phyloP scores from a whole-genome alignment of 2,113 vertebrate genomes.

The Rhineura floridana region DNA sequence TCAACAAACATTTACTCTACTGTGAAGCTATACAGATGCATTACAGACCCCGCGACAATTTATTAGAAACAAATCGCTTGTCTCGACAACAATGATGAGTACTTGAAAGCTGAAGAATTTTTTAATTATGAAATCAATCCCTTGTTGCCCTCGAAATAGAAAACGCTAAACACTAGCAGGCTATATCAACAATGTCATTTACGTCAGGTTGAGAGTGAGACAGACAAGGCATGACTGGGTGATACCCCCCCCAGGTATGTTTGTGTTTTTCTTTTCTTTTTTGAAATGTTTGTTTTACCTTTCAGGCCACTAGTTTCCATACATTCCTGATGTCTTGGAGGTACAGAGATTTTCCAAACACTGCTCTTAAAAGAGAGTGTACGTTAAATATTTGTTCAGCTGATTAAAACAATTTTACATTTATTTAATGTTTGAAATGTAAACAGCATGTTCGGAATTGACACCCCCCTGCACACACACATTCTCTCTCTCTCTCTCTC shows the following conservation, averaged over 20 bases:
- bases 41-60: slow-evolving; percentile 53
- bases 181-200: slow-evolving; percentile 36
- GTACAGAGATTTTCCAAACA: slow-evolving; percentile 74
- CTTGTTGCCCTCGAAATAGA: background rate
- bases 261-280: slow-evolving; percentile 13
- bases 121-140: slow-evolving; percentile 33
- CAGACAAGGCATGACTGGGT: slow-evolving; percentile 31
- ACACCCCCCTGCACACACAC: slow-evolving; percentile 33
- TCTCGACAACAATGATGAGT: slow-evolving; percentile 43
- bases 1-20: slow-evolving; percentile 71
- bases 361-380: slow-evolving; percentile 68
- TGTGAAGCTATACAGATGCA: slow-evolving; percentile 55
- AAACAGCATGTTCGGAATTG: slow-evolving; percentile 78
- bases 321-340: slow-evolving; percentile 69
- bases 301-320: slow-evolving; percentile 70
- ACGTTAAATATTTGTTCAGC: slow-evolving; percentile 82
- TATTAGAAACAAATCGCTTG: slow-evolving; percentile 65
- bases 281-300: slow-evolving; percentile 71
- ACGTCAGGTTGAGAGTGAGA: slow-evolving; percentile 48
- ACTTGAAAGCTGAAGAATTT: slow-evolving; percentile 63
- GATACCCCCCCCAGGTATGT: background rate
- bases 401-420: slow-evolving; percentile 81
- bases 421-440: slow-evolving; percentile 82
- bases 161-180: slow-evolving; percentile 16
- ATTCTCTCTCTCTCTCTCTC: slow-evolving; percentile 20